phyloP scores from a whole-genome alignment of 2,797 vertebrate genomes.

The Melanotaenia maccullochi region DNA sequence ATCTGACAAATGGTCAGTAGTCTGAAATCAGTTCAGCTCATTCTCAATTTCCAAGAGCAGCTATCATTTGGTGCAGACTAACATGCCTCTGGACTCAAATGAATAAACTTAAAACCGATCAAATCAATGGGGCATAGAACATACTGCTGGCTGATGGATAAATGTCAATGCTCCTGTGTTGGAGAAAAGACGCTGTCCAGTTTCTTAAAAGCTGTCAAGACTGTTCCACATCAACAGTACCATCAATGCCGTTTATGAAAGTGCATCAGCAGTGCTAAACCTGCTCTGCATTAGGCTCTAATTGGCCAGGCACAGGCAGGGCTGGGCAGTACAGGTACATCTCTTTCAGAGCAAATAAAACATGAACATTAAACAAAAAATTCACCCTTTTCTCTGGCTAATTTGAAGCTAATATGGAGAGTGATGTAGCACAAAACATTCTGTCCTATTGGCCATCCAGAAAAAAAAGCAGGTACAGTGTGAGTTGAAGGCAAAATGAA shows the following conservation, averaged over 20 bases:
- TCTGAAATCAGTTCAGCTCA: background rate
- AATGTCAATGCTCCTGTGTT: constrained; percentile 3
- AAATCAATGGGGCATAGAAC: background rate
- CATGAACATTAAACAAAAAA: background rate
- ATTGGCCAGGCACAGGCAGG: background rate
- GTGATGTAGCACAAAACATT: background rate
- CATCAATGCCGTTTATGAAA: background rate
- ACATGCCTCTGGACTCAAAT: background rate
- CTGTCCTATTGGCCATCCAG: background rate
- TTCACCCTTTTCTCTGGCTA: background rate
- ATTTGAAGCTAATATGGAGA: background rate
- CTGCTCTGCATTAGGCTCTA: background rate
- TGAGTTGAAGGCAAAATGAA: constrained; percentile 1
- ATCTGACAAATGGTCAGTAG: background rate
- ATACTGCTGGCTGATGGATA: background rate
- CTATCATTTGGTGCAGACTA: background rate
- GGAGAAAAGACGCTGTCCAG: background rate
- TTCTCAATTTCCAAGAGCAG: background rate
- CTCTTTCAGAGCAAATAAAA: constrained; percentile 2
- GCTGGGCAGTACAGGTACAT: background rate
- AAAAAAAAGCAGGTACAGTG: background rate
- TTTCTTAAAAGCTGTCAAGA: background rate
- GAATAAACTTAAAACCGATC: background rate
- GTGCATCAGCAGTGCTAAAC: background rate
- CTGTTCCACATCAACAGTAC: background rate